phyloP scores from a whole-genome alignment of 2,888 invertebrate species.

The Osedax fenrisi region DNA sequence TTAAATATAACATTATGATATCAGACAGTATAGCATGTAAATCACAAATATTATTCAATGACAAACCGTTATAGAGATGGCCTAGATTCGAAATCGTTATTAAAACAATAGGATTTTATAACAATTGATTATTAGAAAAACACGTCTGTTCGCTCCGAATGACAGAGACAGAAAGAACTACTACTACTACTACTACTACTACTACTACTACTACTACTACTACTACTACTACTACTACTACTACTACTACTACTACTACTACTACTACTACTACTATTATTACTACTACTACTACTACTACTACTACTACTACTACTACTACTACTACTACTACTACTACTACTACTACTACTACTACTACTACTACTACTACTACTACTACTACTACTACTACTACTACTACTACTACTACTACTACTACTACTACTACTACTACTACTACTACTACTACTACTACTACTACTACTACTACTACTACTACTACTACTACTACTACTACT shows the following conservation, averaged over 20 bases:
- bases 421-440: neutral
- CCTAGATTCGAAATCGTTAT: too few relatives aligned
- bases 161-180: too few relatives aligned
- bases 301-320: neutral
- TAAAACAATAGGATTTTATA: too few relatives aligned
- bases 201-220: neutral
- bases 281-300: neutral
- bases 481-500: neutral
- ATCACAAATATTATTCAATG: too few relatives aligned
- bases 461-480: neutral
- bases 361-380: neutral
- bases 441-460: neutral
- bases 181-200: neutral
- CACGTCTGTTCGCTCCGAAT: too few relatives aligned
- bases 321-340: neutral
- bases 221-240: neutral
- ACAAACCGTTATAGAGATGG: too few relatives aligned
- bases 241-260: neutral
- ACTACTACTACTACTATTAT: neutral
- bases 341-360: neutral
- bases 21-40: too few relatives aligned
- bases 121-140: too few relatives aligned
- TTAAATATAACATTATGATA: too few relatives aligned
- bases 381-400: neutral
- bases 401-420: neutral